Evolutionary conservation across 1,140 invertebrate species (phyloP), one percentile per base, ranked within the genome.

Genomic region (Asobara japonica): DNA sequence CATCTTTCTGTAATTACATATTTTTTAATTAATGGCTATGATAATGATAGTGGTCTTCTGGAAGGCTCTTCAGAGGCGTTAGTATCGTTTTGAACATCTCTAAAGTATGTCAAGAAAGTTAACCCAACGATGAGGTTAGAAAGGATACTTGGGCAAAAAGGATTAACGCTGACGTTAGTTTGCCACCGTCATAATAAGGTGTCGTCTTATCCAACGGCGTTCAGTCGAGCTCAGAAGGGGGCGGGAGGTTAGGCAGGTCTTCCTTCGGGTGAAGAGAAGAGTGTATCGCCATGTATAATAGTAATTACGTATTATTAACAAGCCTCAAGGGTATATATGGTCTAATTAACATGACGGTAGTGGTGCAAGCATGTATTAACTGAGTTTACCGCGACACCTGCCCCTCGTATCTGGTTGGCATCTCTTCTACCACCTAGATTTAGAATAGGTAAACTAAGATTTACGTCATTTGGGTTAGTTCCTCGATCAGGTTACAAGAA

Each of bases 281-380:
- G 84, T 87, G 86, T 86, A 87, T 88, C 84, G 84, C 82, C 84
- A 84, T 86, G 86, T 87, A 88, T 87, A 87, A 87, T 86, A 84
- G 84, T 87, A 88, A 87, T 87, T 87, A 87, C 83, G 86, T 85
- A 86, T 87, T 88, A 87, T 88, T 88, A 88, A 88, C 86, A 88
- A 88, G 86, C 86, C 83, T 86, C 79, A 79, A 78, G 80, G 83
- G 80, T 81, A 80, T 74, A 64, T 62, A 62, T 62, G 60, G 25
- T 25, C 16, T 29, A 45, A 25, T 60, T 67, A 65, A n/a, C n/a
- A n/a, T n/a, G n/a, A n/a, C n/a, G n/a, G n/a, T n/a, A n/a, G n/a
- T n/a, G n/a, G n/a, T n/a, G n/a, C n/a, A n/a, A n/a, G n/a, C n/a
- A n/a, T n/a, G n/a, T n/a, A 88, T 88, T 87, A 88, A 88, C 86